These are phyloP conservation scores for Oryctes rhinoceros DNA, from an alignment of 1,140 invertebrate genomes.

Conservation along the genomic window DNA sequence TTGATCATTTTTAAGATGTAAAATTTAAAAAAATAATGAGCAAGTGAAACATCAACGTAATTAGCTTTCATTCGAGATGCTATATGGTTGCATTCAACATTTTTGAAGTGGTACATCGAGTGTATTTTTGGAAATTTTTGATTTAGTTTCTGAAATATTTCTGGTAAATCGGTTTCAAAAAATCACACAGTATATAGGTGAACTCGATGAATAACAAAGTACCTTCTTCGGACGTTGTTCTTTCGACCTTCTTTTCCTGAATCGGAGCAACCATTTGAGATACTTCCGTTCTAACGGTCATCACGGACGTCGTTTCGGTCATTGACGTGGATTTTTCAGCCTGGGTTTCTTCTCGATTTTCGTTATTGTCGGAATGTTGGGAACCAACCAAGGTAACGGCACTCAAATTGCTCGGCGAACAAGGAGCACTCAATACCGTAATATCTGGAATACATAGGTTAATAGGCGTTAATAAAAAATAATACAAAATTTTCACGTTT, in stretches of 20 bases:
- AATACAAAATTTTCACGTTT: neutral
- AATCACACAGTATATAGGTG: neutral
- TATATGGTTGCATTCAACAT: no score
- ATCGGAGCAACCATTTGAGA: neutral
- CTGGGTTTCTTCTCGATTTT: constrained; percentile 47
- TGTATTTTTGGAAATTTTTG: no score
- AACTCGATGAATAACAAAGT: constrained; percentile 47
- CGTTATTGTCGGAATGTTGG: constrained; percentile 62
- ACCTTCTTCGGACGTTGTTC: constrained; percentile 57
- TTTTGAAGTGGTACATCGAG: no score
- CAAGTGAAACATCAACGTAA: no score
- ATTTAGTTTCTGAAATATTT: no score
- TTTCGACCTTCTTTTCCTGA: constrained; percentile 49
- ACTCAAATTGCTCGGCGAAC: constrained; percentile 77
- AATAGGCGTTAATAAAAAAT: neutral
- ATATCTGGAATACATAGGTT: constrained; percentile 48
- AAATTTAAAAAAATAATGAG: no score
- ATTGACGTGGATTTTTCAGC: constrained; percentile 23
- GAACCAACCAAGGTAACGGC: constrained; percentile 74
- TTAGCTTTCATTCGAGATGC: no score
- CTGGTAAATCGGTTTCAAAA: no score
- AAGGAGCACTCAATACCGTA: constrained; percentile 66
- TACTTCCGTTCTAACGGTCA: constrained; percentile 17
- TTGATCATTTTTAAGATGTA: no score
- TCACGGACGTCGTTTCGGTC: constrained; percentile 44